Evolutionary conservation across 2,888 invertebrate species (phyloP).

Genomic region (Molanna angustata): DNA sequence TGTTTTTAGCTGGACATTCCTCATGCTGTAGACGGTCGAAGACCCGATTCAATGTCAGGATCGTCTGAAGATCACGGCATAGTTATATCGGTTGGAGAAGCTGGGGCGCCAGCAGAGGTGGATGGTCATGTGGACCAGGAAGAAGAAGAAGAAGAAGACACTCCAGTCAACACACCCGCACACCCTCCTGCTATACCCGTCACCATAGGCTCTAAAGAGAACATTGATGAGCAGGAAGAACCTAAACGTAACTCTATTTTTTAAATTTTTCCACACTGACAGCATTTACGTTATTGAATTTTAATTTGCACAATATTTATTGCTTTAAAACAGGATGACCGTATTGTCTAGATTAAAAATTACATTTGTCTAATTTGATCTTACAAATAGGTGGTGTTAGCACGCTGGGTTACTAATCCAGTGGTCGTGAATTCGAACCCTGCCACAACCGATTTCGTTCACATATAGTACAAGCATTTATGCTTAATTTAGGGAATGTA

Average conservation of each 20-base stretch:
- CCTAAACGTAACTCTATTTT: slow-evolving; percentile 21
- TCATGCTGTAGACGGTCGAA: slow-evolving; percentile 10
- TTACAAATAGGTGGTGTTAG: too few species aligned
- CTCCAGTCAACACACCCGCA: slow-evolving; percentile 13
- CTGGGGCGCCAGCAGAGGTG: neutral
- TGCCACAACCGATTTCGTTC: too few species aligned
- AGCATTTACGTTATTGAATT: neutral
- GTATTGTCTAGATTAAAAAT: too few species aligned
- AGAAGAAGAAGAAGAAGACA: slow-evolving; percentile 10
- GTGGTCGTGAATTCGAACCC: too few species aligned
- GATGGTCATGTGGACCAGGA: neutral
- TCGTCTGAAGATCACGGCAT: slow-evolving; percentile 21
- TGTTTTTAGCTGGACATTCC: slow-evolving; percentile 23
- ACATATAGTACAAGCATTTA: too few species aligned
- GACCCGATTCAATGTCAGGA: slow-evolving; percentile 28
- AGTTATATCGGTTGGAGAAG: neutral
- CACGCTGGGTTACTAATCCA: too few species aligned
- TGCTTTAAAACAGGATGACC: too few species aligned
- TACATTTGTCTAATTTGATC: too few species aligned
- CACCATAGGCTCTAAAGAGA: slow-evolving; percentile 13
- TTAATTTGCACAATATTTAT: neutral
- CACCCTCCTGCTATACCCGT: slow-evolving; percentile 2
- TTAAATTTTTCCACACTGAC: neutral
- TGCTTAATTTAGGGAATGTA: too few species aligned
- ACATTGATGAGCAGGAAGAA: slow-evolving; percentile 19